Evolutionary conservation across 1,140 invertebrate species (phyloP).

Genomic region (Halotydeus destructor): DNA sequence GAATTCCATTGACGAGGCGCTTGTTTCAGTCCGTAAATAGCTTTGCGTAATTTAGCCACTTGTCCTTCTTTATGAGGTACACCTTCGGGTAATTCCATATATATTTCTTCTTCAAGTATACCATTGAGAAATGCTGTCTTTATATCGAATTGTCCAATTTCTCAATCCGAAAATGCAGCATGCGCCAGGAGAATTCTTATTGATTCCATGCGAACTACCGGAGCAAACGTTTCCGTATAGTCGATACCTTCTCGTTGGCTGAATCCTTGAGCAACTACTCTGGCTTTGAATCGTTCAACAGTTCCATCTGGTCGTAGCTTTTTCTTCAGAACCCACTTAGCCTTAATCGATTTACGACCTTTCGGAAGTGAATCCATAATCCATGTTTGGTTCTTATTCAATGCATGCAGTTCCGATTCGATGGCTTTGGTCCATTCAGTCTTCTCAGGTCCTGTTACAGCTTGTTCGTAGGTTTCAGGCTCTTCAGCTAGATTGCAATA

Average conservation of each 20-base stretch:
- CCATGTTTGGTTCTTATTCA: conserved; percentile 5
- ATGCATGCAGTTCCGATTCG: conserved; percentile 3
- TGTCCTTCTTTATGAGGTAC: neutral
- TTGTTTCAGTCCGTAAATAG: conserved; percentile 27
- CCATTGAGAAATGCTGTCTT: conserved; percentile 12
- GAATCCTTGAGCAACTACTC: conserved; percentile 8
- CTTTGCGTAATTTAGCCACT: conserved; percentile 20
- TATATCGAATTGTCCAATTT: conserved; percentile 4
- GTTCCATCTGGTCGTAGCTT: conserved; percentile 10
- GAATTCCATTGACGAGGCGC: conserved; percentile 24
- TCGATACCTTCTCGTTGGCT: conserved; percentile 8
- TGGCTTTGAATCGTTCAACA: conserved; percentile 7
- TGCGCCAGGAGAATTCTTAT: neutral
- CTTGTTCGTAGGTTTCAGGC: conserved; percentile 8
- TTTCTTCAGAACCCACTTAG: conserved; percentile 11
- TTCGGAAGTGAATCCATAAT: neutral
- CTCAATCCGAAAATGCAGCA: neutral
- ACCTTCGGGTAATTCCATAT: conserved; percentile 5
- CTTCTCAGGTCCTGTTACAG: conserved; percentile 2
- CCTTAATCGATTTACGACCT: neutral
- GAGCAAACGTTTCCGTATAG: conserved; percentile 6
- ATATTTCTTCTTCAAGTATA: conserved; percentile 8
- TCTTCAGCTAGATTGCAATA: neutral
- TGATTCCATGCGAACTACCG: conserved; percentile 6
- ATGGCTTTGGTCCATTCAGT: conserved; percentile 9